Evolutionary conservation across 2,888 invertebrate genomes (phyloP).

Genomic region (Troides helena): DNA sequence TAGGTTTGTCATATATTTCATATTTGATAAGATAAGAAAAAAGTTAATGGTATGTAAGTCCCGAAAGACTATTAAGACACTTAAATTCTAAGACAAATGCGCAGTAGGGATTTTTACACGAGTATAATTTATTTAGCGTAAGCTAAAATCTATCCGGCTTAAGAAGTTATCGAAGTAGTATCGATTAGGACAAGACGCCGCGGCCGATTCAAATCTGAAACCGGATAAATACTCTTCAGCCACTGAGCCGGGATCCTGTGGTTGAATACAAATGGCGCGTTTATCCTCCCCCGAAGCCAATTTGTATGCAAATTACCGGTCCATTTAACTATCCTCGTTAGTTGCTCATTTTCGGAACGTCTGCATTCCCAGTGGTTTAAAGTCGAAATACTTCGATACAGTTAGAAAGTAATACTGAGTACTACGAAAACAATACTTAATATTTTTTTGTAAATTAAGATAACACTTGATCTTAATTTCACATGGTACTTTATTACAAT

Average conservation of each 20-base stretch:
- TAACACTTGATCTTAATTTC: too few species aligned
- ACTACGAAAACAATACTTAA: not conserved
- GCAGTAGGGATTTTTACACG: not conserved
- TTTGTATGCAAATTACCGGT: conserved; percentile 79
- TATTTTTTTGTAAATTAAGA: too few species aligned
- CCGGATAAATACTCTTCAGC: conserved; percentile 72
- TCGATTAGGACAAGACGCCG: conserved; percentile 39
- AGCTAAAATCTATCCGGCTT: conserved; percentile 20
- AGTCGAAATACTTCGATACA: conserved; percentile 46
- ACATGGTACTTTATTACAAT: too few species aligned
- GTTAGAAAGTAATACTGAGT: not conserved
- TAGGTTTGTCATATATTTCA: too few species aligned
- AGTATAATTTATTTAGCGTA: conserved; percentile 7
- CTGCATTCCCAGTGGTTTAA: conserved; percentile 60
- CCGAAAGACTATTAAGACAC: too few species aligned
- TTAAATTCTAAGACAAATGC: not conserved
- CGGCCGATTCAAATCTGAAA: conserved; percentile 65
- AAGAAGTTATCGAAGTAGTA: conserved; percentile 30
- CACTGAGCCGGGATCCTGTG: conserved; percentile 69
- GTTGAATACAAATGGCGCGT: conserved; percentile 80
- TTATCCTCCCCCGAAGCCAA: conserved; percentile 78
- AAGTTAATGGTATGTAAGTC: too few species aligned
- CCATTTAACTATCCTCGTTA: conserved; percentile 79
- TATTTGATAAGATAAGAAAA: too few species aligned
- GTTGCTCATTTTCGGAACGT: conserved; percentile 78